Evolutionary conservation across 2,113 vertebrate species (phyloP), one percentile per base, ranked within the genome.

Genomic region (Aptenodytes patagonicus): DNA sequence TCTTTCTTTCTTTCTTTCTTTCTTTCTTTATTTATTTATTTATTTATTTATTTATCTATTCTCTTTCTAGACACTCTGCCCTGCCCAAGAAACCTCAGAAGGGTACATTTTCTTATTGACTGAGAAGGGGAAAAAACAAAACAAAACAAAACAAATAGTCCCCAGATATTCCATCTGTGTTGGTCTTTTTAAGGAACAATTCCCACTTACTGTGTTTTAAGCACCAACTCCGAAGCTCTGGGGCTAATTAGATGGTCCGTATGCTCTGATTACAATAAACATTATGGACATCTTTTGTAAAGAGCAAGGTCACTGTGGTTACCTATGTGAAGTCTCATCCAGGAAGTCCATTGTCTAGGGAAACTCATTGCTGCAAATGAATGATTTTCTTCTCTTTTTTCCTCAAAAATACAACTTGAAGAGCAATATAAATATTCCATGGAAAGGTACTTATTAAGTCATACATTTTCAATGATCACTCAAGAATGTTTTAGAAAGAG

Each of bases 201-300:
- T 87, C 80, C 49, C 72, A 89, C 29, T 81, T 92, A 78, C 17
- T 8, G 0, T 93, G 65, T 81, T 95, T 95, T 92, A 92, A 90
- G 32, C 29, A 83, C 22, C 51, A 60, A 2, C 31, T 93, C 58
- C 25, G 83, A 89, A 95, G 94, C 83, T 76, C 49, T 91, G 92
- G 95, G 80, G 95, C 77, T 94, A 96, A 97, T 93, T 96, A 96
- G 69, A 26, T 68, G 21, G 52, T 62, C 89, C 73, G 55, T 89
- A 90, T 92, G 86, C 47, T 91, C 72, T 79, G 65, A 89, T 92
- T 95, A 64, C 44, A 61, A 49, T 64, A 94, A 89, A 94, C 29
- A 77, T 65, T 80, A 80, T 70, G 71, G 55, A 83, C 18, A 91
- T 86, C 16, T 89, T 87, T 42, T 79, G 8, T 60, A 91, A 93